phyloP scores from a whole-genome alignment of 2,797 vertebrate species.

The Picus viridis region DNA sequence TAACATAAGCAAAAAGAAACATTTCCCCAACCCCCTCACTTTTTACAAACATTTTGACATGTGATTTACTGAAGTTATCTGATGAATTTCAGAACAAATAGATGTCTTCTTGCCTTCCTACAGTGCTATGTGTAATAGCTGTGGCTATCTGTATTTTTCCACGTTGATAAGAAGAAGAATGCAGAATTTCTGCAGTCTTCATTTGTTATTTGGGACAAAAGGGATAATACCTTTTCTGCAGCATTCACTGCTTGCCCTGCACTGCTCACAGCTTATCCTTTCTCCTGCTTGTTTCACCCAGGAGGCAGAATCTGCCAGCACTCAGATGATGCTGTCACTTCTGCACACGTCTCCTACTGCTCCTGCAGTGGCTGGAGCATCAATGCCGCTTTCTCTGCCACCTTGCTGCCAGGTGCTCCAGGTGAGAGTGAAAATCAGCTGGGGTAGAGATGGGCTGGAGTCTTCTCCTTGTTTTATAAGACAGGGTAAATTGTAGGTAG shows the following conservation, averaged over 20 bases:
- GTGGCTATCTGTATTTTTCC: slow-evolving; percentile 62
- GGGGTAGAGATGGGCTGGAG: background rate
- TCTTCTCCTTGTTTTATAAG: background rate
- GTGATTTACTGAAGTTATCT: slow-evolving; percentile 73
- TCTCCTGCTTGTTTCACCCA: background rate
- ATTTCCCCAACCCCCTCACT: slow-evolving; percentile 40
- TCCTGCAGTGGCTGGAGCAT: background rate
- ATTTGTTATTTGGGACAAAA: slow-evolving; percentile 68
- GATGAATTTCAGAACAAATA: slow-evolving; percentile 71
- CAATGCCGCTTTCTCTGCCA: background rate
- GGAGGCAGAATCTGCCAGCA: background rate
- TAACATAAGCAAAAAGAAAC: slow-evolving; percentile 29
- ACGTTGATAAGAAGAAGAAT: slow-evolving; percentile 60
- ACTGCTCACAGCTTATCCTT: background rate
- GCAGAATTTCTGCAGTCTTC: slow-evolving; percentile 27
- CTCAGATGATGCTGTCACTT: background rate
- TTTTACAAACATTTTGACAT: slow-evolving; percentile 59
- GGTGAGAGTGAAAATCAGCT: background rate
- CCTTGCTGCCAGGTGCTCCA: background rate
- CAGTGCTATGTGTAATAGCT: slow-evolving; percentile 56
- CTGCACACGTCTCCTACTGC: background rate
- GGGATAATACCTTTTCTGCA: slow-evolving; percentile 42
- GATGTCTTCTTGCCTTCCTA: slow-evolving; percentile 60
- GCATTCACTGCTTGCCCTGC: background rate
- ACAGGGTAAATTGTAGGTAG: background rate